Percentiles rank a stretch among this genome's conserved stretches.
These are phyloP conservation scores for Pseudomyrmex pallidus DNA, from an alignment of 1,140 invertebrate genomes.

Conservation along the genomic window DNA sequence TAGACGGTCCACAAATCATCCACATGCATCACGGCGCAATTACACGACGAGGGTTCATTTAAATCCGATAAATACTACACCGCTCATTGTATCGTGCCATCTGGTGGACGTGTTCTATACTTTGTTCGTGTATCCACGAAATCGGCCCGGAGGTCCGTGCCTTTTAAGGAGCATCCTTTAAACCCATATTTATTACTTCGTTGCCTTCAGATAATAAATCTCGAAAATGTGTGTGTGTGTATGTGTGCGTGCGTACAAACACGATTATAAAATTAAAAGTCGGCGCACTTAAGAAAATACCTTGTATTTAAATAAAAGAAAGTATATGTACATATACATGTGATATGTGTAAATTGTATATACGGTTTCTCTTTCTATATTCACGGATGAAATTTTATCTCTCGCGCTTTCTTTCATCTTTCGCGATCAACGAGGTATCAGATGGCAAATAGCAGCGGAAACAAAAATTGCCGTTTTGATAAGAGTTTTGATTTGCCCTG, in stretches of 20 bases:
- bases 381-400: background rate
- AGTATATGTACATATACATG: too few species aligned
- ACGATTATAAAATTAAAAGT: slow-evolving; percentile 31
- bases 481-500: slow-evolving; percentile 55
- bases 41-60: slow-evolving; percentile 85
- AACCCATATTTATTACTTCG: slow-evolving; percentile 55
- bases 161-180: slow-evolving; percentile 53
- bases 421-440: slow-evolving; percentile 28
- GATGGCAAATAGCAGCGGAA: slow-evolving; percentile 50
- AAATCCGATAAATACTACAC: slow-evolving; percentile 84
- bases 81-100: slow-evolving; percentile 81
- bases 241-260: background rate
- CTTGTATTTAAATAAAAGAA: too few species aligned
- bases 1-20: slow-evolving; percentile 82
- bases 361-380: background rate
- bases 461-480: slow-evolving; percentile 55
- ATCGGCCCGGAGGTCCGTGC: slow-evolving; percentile 45
- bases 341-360: background rate
- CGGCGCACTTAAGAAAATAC: too few species aligned
- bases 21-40: slow-evolving; percentile 84
- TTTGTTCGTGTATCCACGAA: slow-evolving; percentile 42
- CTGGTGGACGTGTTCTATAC: slow-evolving; percentile 69
- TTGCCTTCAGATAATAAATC: slow-evolving; percentile 44
- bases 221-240: background rate
- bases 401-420: slow-evolving; percentile 28